A percentile compares a stretch with the other conserved stretches of the same genome.
Conservation (phyloP, 2,113 vertebrate genomes). For the Lamprotornis superbus region DNA sequence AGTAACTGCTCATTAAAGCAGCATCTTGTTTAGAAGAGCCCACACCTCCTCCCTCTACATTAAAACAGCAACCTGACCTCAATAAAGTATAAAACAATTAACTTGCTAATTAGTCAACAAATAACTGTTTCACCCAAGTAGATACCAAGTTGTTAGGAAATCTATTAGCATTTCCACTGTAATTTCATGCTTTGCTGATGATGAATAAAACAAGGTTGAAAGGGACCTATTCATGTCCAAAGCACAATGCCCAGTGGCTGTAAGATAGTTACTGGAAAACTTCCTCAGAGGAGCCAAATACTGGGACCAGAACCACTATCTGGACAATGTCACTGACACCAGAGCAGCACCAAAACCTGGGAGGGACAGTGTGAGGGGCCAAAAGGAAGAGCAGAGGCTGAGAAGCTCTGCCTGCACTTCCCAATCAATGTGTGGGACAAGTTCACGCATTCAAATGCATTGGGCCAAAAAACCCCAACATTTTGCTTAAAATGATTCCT, state of each 20-base stretch:
- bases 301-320: background rate
- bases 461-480: accelerated
- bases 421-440: background rate
- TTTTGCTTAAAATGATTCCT: background rate
- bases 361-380: background rate
- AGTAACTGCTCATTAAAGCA: background rate
- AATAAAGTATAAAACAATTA: constrained; percentile 66
- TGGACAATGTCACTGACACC: background rate
- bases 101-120: constrained; percentile 69
- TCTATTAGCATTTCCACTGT: constrained; percentile 60
- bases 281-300: background rate
- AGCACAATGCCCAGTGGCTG: background rate
- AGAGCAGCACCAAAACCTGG: background rate
- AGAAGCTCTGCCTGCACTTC: background rate
- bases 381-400: background rate
- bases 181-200: constrained; percentile 74
- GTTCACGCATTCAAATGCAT: accelerated
- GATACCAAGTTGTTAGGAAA: constrained; percentile 62
- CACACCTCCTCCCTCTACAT: background rate
- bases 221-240: constrained; percentile 42
- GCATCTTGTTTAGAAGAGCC: background rate
- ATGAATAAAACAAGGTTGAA: constrained; percentile 67
- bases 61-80: constrained; percentile 44
- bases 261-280: background rate
- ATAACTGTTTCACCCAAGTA: constrained; percentile 60